Conservation (phyloP, 2,113 vertebrate genomes). For the Delphinapterus leucas region DNA sequence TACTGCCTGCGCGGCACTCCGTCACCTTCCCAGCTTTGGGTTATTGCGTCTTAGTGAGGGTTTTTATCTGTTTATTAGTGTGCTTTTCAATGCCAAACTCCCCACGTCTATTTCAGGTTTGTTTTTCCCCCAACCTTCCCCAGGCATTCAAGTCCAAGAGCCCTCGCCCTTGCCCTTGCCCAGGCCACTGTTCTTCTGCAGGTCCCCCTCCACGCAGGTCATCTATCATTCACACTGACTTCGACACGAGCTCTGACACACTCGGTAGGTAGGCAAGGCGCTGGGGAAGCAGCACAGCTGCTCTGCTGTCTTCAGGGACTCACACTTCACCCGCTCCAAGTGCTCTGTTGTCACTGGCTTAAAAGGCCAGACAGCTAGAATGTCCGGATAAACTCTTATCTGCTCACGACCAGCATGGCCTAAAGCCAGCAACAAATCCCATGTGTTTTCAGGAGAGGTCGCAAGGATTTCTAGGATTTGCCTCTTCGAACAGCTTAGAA, state of each 20-base stretch:
- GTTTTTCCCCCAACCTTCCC: background rate
- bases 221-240: background rate
- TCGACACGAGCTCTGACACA: background rate
- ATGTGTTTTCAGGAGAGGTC: background rate
- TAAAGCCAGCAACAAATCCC: slow-evolving; percentile 27
- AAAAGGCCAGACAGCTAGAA: slow-evolving; percentile 44
- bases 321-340: slow-evolving; percentile 67
- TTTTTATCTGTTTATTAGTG: background rate
- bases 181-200: background rate
- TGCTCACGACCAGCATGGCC: background rate
- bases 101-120: too few species aligned
- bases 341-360: slow-evolving; percentile 71
- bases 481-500: slow-evolving; percentile 33
- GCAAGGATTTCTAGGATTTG: slow-evolving; percentile 46
- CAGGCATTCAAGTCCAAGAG: background rate
- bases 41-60: background rate
- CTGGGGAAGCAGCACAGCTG: slow-evolving; percentile 60
- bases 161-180: too few species aligned
- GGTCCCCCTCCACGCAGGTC: background rate
- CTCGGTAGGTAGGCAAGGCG: slow-evolving; percentile 50
- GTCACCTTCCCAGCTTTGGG: background rate
- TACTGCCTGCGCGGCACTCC: background rate
- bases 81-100: background rate
- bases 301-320: slow-evolving; percentile 65
- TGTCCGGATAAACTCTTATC: background rate